These are phyloP conservation scores for Enteromius treurensis DNA, from an alignment of 2,797 vertebrate species.

Conservation along the genomic window DNA sequence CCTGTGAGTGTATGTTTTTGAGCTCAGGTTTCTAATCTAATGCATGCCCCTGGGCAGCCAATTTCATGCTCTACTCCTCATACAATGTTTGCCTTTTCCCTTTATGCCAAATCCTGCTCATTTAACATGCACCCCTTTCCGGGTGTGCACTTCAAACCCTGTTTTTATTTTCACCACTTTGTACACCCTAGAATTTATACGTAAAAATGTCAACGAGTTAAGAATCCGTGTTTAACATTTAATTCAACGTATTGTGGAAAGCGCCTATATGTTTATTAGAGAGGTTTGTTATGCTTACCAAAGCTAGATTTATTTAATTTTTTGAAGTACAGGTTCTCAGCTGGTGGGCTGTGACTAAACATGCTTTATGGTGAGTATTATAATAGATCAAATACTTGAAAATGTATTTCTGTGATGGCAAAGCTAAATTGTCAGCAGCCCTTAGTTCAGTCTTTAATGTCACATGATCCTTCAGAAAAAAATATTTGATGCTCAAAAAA, in stretches of 20 bases:
- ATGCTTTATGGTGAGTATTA: no score
- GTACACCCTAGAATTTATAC: neutral
- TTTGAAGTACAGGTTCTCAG: no score
- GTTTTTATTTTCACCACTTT: neutral
- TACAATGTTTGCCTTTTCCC: conserved; percentile 60
- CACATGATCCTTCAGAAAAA: neutral
- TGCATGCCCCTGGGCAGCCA: conserved; percentile 53
- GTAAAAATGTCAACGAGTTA: neutral
- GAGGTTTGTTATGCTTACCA: neutral
- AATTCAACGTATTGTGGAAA: neutral
- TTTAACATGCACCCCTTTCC: conserved; percentile 33
- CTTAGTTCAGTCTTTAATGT: neutral
- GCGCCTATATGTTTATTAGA: neutral
- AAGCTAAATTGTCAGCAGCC: neutral
- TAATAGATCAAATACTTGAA: neutral
- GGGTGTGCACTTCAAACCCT: neutral
- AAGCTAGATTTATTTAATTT: neutral
- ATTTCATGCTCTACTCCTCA: conserved; percentile 57
- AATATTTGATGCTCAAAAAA: neutral
- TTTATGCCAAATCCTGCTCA: conserved; percentile 49
- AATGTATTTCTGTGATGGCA: neutral
- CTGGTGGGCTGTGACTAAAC: no score
- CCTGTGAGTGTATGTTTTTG: conserved; percentile 46
- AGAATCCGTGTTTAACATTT: neutral
- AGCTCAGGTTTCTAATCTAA: conserved; percentile 59